Percentiles rank a stretch among this genome's conserved stretches.
Conservation (phyloP, 2,888 invertebrate genomes). For the Eilema caniola region DNA sequence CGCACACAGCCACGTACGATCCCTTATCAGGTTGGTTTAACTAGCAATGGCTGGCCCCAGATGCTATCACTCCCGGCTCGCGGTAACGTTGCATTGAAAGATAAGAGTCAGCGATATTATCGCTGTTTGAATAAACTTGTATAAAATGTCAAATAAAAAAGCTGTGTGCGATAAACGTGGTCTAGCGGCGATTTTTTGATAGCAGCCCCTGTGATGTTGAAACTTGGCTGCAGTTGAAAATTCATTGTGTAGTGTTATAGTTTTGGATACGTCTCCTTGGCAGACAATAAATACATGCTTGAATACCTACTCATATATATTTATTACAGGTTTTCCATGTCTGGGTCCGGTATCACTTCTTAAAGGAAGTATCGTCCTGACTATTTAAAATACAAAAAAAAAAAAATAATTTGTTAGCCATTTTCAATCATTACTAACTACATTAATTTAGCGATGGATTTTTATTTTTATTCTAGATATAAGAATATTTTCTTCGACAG, state of each 20-base stretch:
- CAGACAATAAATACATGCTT: neutral
- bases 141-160: conserved; percentile 87
- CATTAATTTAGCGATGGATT: too few species aligned
- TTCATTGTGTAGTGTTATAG: conserved; percentile 26
- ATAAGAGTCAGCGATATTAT: conserved; percentile 85
- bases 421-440: too few species aligned
- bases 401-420: too few species aligned
- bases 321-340: neutral
- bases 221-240: conserved; percentile 46
- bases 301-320: neutral
- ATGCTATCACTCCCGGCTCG: conserved; percentile 83
- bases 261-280: neutral
- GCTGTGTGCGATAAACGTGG: conserved; percentile 78
- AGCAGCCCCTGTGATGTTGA: conserved; percentile 59
- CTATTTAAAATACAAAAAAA: neutral
- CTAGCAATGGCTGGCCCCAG: conserved; percentile 86
- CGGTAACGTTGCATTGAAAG: conserved; percentile 87
- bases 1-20: conserved; percentile 74
- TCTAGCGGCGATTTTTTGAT: conserved; percentile 77
- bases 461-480: too few species aligned
- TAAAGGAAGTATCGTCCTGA: too few species aligned
- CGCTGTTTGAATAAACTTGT: conserved; percentile 87
- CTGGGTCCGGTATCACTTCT: too few species aligned
- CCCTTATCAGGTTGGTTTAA: conserved; percentile 85
- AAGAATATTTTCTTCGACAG: too few species aligned